Base-by-base conservation (phyloP, 2,113 vertebrate species). In the Meles meles region DNA sequence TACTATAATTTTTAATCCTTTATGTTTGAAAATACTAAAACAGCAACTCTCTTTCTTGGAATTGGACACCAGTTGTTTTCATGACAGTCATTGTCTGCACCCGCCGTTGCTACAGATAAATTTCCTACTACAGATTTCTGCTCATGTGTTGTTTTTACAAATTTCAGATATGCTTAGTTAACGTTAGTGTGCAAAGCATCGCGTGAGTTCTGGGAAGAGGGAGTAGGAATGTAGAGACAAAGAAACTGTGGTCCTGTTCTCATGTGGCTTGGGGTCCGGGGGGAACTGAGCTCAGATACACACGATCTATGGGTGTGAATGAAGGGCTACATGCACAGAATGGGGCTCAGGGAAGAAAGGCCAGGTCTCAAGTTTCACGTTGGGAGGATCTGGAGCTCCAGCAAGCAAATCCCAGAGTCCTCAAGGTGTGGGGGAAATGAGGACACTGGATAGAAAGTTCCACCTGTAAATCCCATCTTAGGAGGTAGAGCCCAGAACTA, bases 1-100 rank as follows among this genome's bases (percentile, higher is more conserved):
- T 83, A 29, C 55, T 69, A n/a, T 20, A 47, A 37, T 74, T 44
- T 87, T 67, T 37, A 59, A 84, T 34, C 59, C 8, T 69, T 92
- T 85, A 4, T 84, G n/a, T 55, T 90, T 90, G 13, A 67, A 71
- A 74, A 93, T n/a, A 83, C 77, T 88, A 88, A 93, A 95, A 52
- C 17, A 83, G n/a, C 55, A 31, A 20, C 34, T 71, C 13, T 93
- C 79, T 80, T 71, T 72, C 80, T 57, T 74, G 25, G 63, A 82
- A 18, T 31, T 13, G 42, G 67, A 37, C 9, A 57, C 39, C 25
- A 8, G 10, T 65, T 84, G 25, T 23, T 74, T 79, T 89, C 44
- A 27, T 42, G 57, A 61, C 15, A 34, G 59, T 23, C 29, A 5
- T 0, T 29, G 52, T 37, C 42, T 85, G 5, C 2, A 25, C 52